Evolutionary conservation across 1,140 invertebrate species (phyloP), one percentile per base, ranked within the genome.

Genomic region (Prorops nasuta): DNA sequence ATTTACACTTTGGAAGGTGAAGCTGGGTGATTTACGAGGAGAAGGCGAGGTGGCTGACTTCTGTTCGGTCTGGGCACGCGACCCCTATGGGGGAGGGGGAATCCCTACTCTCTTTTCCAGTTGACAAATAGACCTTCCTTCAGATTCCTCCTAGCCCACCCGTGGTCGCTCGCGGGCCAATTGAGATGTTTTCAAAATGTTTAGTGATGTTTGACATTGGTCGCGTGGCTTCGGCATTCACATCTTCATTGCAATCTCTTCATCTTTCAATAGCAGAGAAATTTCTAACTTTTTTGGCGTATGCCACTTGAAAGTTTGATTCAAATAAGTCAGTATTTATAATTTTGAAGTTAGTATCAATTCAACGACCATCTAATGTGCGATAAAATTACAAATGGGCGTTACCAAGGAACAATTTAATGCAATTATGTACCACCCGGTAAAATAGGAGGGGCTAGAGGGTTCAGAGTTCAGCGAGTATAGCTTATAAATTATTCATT

Each of bases 101-200:
- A 28, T 28, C 24, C 24, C 24, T 28, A 6, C 4, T 28, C 4
- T 28, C 24, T 6, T 6, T 10, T 28, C 15, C 18, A 10, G 36
- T 51, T 66, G 60, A 66, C 58, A 65, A 58, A 64, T 61, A 58
- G 55, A 52, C 28, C 31, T 35, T 39, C 17, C 49, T 31, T 14
- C 42, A 35, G 41, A 10, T n/a, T 20, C 44, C n/a, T n/a, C 38
- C 39, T 52, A 35, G 53, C 47, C 48, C 49, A 49, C 51, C 64
- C 51, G 56, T 46, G 46, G 54, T 49, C 51, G 54, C 49, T 56
- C 54, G 54, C 50, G 43, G 28, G 44, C 18, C 24, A 38, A 67
- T 67, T 51, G 55, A 67, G 52, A 60, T 65, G 63, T 68, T 67
- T 67, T 53, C 52, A 64, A 64, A 69, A 68, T 71, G 66, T 69